A percentile compares a stretch with the other conserved stretches of the same genome.
Conservation (phyloP, 2,113 vertebrate species). For the Arenaria interpres region DNA sequence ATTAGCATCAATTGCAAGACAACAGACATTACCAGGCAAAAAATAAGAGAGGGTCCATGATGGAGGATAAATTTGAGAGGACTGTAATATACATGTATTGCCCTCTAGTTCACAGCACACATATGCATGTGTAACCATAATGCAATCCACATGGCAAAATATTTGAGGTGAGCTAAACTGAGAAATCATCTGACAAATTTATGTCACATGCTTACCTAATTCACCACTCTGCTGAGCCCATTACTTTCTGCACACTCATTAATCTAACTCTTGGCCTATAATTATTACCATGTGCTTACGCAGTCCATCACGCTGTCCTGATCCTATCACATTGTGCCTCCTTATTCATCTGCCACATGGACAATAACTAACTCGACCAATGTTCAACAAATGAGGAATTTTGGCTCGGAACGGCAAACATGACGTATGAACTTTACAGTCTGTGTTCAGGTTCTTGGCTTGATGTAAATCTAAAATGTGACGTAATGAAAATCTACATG, state of each 20-base stretch:
- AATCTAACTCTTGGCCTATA: background rate
- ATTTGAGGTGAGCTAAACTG: background rate
- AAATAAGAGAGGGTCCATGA: background rate
- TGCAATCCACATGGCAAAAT: background rate
- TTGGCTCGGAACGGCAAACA: background rate
- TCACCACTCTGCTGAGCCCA: background rate
- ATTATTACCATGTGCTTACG: background rate
- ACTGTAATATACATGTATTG: background rate
- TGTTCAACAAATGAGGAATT: background rate
- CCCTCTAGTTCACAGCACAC: background rate
- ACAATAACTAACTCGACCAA: background rate
- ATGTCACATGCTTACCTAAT: background rate
- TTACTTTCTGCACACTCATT: background rate
- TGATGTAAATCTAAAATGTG: background rate
- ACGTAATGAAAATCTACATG: background rate
- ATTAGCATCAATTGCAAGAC: background rate
- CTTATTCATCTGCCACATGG: background rate
- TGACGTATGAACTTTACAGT: background rate
- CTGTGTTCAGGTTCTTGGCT: background rate
- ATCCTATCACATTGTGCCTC: background rate
- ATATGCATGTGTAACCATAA: background rate
- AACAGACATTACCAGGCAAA: background rate
- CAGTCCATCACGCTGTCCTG: background rate
- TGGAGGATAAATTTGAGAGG: background rate
- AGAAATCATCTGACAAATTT: background rate